Evolutionary conservation across 2,888 invertebrate species (phyloP).

Genomic region (Panopea generosa): DNA sequence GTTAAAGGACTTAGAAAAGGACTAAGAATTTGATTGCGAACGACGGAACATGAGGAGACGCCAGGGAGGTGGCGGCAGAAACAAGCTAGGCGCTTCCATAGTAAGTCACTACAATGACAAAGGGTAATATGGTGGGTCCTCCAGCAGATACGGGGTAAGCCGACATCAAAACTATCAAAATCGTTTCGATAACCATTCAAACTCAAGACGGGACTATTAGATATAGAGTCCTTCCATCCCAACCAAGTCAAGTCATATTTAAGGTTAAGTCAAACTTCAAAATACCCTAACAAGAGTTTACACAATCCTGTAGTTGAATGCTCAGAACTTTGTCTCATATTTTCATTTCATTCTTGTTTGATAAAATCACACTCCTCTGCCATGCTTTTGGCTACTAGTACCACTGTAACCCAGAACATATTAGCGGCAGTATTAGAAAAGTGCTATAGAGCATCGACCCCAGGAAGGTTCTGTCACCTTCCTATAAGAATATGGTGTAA

Average conservation of each 20-base stretch:
- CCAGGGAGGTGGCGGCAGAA: constrained; percentile 68
- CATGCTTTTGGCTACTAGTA: constrained; percentile 12
- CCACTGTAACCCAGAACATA: constrained; percentile 1
- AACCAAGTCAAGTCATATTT: constrained; percentile 31
- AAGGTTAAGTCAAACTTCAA: constrained; percentile 41
- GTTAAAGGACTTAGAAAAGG: constrained; percentile 98
- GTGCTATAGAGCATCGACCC: too few species aligned
- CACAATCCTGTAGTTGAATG: constrained; percentile 21
- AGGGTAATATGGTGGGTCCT: constrained; percentile 64
- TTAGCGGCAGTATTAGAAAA: too few species aligned
- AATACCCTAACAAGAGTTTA: constrained; percentile 7
- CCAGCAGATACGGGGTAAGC: constrained; percentile 66
- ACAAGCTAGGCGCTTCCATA: constrained; percentile 81
- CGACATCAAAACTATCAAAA: constrained; percentile 70
- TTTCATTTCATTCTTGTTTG: constrained; percentile 6
- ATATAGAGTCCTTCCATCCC: constrained; percentile 45
- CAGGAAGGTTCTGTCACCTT: too few species aligned
- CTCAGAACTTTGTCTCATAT: constrained; percentile 11
- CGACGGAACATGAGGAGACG: constrained; percentile 80
- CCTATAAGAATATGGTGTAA: too few species aligned
- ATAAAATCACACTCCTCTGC: neutral
- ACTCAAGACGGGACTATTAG: constrained; percentile 79
- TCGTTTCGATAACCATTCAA: constrained; percentile 69
- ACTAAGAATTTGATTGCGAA: constrained; percentile 91
- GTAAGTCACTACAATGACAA: constrained; percentile 82